phyloP scores from a whole-genome alignment of 2,113 vertebrate species.

The Urocynchramus pylzowi region DNA sequence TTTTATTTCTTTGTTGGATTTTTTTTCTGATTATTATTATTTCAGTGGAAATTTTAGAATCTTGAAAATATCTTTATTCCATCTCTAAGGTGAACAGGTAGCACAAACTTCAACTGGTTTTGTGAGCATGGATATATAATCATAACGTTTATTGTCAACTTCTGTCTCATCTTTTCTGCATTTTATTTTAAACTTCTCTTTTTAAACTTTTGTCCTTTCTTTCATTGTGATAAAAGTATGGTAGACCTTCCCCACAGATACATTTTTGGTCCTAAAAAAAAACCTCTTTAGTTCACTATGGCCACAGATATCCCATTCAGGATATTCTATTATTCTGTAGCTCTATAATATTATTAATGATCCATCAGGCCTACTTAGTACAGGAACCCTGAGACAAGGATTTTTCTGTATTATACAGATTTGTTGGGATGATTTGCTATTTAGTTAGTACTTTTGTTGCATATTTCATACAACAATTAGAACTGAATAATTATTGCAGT shows the following conservation, averaged over 20 bases:
- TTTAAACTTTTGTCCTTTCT: background rate
- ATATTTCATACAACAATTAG: background rate
- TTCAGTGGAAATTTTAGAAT: background rate
- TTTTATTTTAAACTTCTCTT: background rate
- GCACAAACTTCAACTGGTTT: background rate
- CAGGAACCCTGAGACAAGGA: background rate
- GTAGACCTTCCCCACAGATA: background rate
- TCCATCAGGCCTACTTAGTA: background rate
- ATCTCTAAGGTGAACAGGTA: background rate
- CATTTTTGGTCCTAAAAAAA: background rate
- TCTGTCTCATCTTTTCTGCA: background rate
- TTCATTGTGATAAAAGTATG: background rate
- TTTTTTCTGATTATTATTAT: background rate
- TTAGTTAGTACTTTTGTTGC: background rate
- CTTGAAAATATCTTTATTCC: background rate
- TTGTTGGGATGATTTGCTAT: background rate
- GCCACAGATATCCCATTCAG: background rate
- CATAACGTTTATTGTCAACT: background rate
- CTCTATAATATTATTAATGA: background rate
- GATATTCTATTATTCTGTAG: background rate
- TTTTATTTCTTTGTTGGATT: background rate
- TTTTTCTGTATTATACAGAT: background rate
- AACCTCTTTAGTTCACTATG: background rate
- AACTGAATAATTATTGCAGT: background rate
- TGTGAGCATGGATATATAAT: background rate